These are phyloP conservation scores for Plumapathes pennacea DNA, from an alignment of 92 coral and sea anemone genomes.

Conservation along the genomic window DNA sequence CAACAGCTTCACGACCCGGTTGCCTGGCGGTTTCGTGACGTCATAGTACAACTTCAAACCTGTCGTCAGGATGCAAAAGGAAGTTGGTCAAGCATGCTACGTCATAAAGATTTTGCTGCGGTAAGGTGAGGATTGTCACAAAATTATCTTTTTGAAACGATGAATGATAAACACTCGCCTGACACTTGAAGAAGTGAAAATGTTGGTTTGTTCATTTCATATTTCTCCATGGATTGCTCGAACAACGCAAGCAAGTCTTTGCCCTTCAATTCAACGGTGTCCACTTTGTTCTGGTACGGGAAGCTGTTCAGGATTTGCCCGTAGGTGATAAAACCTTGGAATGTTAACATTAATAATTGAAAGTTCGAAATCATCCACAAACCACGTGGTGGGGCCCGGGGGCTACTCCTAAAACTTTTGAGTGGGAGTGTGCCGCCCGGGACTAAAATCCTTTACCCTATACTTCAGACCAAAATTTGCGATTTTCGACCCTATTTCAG, in stretches of 20 bases:
- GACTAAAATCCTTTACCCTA: too few species aligned
- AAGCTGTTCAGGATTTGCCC: conserved; percentile 68
- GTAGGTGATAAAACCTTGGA: conserved; percentile 66
- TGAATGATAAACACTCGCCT: conserved; percentile 27
- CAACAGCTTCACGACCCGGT: conserved; percentile 52
- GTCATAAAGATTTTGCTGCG: background rate
- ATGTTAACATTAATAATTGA: too few species aligned
- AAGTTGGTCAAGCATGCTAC: background rate
- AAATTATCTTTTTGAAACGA: too few species aligned
- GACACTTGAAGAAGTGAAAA: conserved; percentile 65
- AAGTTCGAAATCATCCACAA: too few species aligned
- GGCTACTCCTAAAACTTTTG: too few species aligned
- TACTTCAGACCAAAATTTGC: too few species aligned
- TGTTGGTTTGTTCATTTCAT: conserved; percentile 35
- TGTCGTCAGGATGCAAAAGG: too few species aligned
- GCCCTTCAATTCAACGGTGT: conserved; percentile 72
- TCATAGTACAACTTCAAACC: conserved; percentile 68
- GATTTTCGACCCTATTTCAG: too few species aligned
- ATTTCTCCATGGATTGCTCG: conserved; percentile 54
- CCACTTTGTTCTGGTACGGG: conserved; percentile 77
- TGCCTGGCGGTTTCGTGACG: conserved; percentile 41
- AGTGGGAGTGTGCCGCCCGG: too few species aligned
- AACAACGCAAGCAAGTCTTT: conserved; percentile 49
- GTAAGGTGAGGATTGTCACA: too few species aligned
- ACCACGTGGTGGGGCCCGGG: too few species aligned